phyloP scores from a whole-genome alignment of 2,888 invertebrate species.

The Epirrita christyi region DNA sequence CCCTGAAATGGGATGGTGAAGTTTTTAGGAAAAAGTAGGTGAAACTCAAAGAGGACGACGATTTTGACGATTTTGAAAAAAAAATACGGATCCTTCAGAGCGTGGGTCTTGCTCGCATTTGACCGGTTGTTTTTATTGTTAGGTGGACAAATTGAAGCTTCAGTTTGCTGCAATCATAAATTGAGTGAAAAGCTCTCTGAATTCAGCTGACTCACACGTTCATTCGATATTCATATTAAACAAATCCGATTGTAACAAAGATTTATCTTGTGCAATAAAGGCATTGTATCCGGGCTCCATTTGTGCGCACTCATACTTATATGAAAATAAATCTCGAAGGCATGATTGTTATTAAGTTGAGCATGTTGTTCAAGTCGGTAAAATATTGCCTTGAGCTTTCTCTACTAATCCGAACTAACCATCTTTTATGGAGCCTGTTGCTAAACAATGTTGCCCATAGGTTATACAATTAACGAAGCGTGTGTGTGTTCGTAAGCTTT shows the following conservation, averaged over 20 bases:
- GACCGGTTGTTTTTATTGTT: no score
- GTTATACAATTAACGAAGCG: not conserved
- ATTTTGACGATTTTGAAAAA: no score
- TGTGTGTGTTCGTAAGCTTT: not conserved
- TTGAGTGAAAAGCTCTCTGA: constrained; percentile 50
- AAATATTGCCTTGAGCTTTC: constrained; percentile 20
- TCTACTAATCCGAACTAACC: constrained; percentile 8
- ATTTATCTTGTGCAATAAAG: constrained; percentile 69
- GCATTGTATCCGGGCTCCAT: constrained; percentile 51
- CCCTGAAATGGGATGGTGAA: no score
- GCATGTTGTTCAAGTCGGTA: constrained; percentile 33
- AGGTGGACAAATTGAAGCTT: constrained; percentile 49
- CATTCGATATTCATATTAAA: constrained; percentile 65
- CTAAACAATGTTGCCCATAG: constrained; percentile 10
- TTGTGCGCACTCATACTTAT: constrained; percentile 50
- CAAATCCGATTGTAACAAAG: constrained; percentile 66
- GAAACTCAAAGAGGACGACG: no score
- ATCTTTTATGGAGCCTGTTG: constrained; percentile 15
- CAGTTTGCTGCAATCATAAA: constrained; percentile 42
- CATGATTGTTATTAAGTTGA: constrained; percentile 30
- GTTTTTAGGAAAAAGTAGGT: no score
- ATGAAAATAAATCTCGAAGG: constrained; percentile 54
- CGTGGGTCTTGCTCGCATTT: no score
- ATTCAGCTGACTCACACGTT: constrained; percentile 60
- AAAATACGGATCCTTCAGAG: no score